Evolutionary conservation across 2,888 invertebrate genomes (phyloP), one percentile per base, ranked within the genome.

Genomic region (Danaus chrysippus): DNA sequence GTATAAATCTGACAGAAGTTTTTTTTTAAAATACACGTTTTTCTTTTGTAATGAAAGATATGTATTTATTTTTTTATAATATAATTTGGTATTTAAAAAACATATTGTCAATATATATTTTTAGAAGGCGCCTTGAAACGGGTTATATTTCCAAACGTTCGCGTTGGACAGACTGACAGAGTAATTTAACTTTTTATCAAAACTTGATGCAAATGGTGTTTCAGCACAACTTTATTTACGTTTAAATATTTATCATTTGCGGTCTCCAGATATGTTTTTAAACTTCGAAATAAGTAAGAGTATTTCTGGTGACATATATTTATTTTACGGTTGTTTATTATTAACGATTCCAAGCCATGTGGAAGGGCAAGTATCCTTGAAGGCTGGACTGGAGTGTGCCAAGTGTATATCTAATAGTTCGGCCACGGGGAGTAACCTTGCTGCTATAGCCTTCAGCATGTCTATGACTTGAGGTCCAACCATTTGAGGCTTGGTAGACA

Each of bases 321-420:
- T 49, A 49, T 49, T 49, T 49, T 17, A 49, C 17, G 74, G 70
- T 62, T 77, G 73, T 81, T 87, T 87, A 81, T 84, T 86, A 72
- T 87, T 87, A 41, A 88, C 87, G 17, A 89, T 88, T 0, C 84
- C 86, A 0, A 88, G 75, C 89, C 89, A 88, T 0, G 85, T 84
- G 0, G 78, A 64, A 0, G 88, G 87, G 53, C 86, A 84, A 55
- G 81, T 78, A 68, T 88, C 87, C 61, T 84, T 86, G 66, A 89
- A 89, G 0, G 82, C 86, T 0, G 87, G 82, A 63, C 89, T 89
- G 66, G 78, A 81, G 71, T 89, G 84, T 0, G 85, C 81, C 56
- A 89, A 71, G 68, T 89, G 89, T 9, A 87, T 68, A 63, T 89
- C 89, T 61, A 89, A 68, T 3, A 89, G 74, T 13, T 89, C 88